A percentile compares a stretch with the other conserved stretches of the same genome.
Conservation (phyloP, 2,888 invertebrate species). For the Neoitamus cyanurus region DNA sequence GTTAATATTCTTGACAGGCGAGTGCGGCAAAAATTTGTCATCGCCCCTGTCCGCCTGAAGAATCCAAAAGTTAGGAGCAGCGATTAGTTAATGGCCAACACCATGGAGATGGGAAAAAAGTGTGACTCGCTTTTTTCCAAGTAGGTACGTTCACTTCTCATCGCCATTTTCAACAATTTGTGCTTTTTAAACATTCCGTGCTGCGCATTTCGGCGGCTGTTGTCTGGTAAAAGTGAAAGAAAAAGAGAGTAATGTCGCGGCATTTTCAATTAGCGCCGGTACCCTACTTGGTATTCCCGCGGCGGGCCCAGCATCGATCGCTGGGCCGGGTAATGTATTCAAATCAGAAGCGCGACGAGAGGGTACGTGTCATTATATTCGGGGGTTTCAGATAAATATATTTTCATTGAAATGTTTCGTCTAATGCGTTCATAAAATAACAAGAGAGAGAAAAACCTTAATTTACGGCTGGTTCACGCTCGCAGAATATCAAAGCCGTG, state of each 20-base stretch:
- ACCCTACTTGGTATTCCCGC: conserved; percentile 34
- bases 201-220: conserved; percentile 15
- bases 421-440: conserved; percentile 37
- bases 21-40: not conserved
- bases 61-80: not conserved
- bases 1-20: not conserved
- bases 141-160: not conserved
- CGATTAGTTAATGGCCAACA: not conserved
- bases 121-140: conserved; percentile 1
- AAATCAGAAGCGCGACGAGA: conserved; percentile 43
- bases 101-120: not conserved
- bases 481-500: conserved; percentile 19
- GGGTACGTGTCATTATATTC: conserved; percentile 45
- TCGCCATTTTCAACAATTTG: conserved; percentile 23
- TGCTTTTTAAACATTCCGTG: conserved; percentile 31
- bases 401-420: conserved; percentile 46
- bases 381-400: conserved; percentile 36
- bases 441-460: conserved; percentile 29
- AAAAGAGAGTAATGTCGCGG: conserved; percentile 45
- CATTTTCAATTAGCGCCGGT: conserved; percentile 43
- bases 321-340: conserved; percentile 37
- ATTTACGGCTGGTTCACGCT: conserved; percentile 33
- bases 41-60: not conserved
- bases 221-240: conserved; percentile 46
- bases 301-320: conserved; percentile 34